Percentiles rank a stretch among this genome's conserved stretches.
phyloP scores from a whole-genome alignment of 1,140 invertebrate species.

The Cyphomyrmex costatus region DNA sequence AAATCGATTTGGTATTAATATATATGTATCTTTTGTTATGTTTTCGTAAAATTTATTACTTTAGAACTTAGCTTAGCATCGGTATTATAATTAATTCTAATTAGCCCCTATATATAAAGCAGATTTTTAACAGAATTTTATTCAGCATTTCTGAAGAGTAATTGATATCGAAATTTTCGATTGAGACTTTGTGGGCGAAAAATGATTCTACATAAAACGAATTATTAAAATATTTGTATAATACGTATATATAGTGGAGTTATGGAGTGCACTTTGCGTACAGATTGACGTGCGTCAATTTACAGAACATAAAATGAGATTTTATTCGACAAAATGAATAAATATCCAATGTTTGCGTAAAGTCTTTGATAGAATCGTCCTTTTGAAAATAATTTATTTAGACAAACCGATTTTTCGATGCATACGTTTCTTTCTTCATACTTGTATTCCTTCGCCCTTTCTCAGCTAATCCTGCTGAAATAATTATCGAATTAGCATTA shows the following conservation, averaged over 20 bases:
- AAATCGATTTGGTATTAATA: background rate
- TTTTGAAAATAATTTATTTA: background rate
- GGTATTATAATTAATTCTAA: background rate
- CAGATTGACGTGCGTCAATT: constrained; percentile 16
- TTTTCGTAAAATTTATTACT: background rate
- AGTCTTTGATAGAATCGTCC: background rate
- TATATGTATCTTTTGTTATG: background rate
- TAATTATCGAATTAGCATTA: constrained; percentile 76
- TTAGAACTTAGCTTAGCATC: background rate
- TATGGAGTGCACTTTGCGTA: background rate
- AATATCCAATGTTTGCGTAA: background rate
- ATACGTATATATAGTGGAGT: background rate
- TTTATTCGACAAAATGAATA: background rate
- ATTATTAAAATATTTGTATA: constrained; percentile 38
- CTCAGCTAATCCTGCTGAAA: constrained; percentile 65
- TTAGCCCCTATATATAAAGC: background rate
- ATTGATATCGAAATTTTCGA: constrained; percentile 18
- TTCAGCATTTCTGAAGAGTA: background rate
- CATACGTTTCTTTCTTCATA: constrained; percentile 41
- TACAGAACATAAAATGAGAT: background rate
- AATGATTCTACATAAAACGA: background rate
- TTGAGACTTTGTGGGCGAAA: background rate
- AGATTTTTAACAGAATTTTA: background rate
- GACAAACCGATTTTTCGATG: background rate
- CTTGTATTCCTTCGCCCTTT: background rate